Percentiles rank a stretch among this genome's conserved stretches.
Evolutionary conservation across 1,140 invertebrate genomes (phyloP).

Genomic region (Drosophila dunni): DNA sequence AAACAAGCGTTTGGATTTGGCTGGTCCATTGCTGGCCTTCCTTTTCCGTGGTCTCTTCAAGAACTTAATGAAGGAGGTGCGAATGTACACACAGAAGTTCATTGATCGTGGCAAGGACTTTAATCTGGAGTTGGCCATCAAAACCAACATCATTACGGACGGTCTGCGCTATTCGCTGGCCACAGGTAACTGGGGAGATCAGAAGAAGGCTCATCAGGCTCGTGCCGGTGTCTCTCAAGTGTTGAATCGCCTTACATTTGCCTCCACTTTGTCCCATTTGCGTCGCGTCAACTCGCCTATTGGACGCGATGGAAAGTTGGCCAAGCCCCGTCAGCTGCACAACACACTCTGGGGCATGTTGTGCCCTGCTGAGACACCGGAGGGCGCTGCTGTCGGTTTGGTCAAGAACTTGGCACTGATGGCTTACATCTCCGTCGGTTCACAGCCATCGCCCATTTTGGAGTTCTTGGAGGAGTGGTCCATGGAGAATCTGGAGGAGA

Average conservation of each 20-base stretch:
- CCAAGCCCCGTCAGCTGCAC: constrained; percentile 98
- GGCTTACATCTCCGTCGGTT: constrained; percentile 99
- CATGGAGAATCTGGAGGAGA: constrained; percentile 99
- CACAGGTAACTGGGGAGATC: constrained; percentile 99
- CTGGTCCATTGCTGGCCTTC: constrained; percentile 97
- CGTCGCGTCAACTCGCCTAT: constrained; percentile 99
- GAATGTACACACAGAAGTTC: constrained; percentile 99
- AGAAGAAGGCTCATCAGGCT: constrained; percentile 99
- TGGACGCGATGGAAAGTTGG: constrained; percentile 98
- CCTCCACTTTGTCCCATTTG: constrained; percentile 98
- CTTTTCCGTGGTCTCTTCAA: constrained; percentile 97
- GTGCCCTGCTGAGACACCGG: constrained; percentile 99
- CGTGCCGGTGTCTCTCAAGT: constrained; percentile 97
- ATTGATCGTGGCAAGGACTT: constrained; percentile 99
- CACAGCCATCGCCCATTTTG: constrained; percentile 98
- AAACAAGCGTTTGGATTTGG: constrained; percentile 98
- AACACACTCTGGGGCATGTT: constrained; percentile 99
- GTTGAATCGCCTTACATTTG: constrained; percentile 98
- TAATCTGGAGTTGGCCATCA: constrained; percentile 98
- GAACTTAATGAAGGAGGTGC: constrained; percentile 97
- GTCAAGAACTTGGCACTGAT: constrained; percentile 99
- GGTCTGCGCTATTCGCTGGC: constrained; percentile 98
- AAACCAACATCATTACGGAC: constrained; percentile 99
- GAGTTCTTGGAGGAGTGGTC: constrained; percentile 99
- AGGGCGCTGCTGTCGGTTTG: constrained; percentile 95